These are phyloP conservation scores for Drosophila bunnanda DNA, from an alignment of 2,888 invertebrate species.

Conservation along the genomic window DNA sequence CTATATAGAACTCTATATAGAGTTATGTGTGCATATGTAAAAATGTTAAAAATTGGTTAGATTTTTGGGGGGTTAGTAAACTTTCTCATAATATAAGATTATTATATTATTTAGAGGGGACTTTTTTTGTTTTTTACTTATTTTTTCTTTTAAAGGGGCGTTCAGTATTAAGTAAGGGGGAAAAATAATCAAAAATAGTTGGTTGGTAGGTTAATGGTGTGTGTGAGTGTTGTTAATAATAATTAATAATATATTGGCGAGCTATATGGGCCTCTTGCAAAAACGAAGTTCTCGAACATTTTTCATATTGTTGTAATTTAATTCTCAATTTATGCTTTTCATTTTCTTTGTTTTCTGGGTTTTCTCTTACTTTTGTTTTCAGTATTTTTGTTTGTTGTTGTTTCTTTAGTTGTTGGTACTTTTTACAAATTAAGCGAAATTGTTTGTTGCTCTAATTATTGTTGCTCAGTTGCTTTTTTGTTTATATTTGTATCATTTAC, in stretches of 20 bases:
- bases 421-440: constrained; percentile 82
- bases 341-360: constrained; percentile 57
- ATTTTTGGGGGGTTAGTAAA: constrained; percentile 74
- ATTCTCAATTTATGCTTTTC: constrained; percentile 59
- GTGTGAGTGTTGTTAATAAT: constrained; percentile 66
- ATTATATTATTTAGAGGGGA: constrained; percentile 27
- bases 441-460: constrained; percentile 78
- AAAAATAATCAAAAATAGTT: constrained; percentile 75
- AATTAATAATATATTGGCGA: constrained; percentile 84
- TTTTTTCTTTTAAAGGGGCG: constrained; percentile 35
- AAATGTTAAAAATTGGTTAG: constrained; percentile 81
- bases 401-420: constrained; percentile 78
- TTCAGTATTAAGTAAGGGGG: constrained; percentile 58
- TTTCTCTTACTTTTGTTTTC: constrained; percentile 68
- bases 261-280: constrained; percentile 86
- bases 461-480: constrained; percentile 71
- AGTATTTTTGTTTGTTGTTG: constrained; percentile 38
- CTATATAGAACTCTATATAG: constrained; percentile 61
- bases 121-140: constrained; percentile 32
- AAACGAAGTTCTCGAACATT: constrained; percentile 85
- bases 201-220: constrained; percentile 58
- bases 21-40: constrained; percentile 73
- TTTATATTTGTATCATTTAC: constrained; percentile 68
- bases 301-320: constrained; percentile 52
- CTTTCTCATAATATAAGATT: constrained; percentile 65